Evolutionary conservation across 2,888 invertebrate species (phyloP).

Genomic region (Lasioglossum calceatum): DNA sequence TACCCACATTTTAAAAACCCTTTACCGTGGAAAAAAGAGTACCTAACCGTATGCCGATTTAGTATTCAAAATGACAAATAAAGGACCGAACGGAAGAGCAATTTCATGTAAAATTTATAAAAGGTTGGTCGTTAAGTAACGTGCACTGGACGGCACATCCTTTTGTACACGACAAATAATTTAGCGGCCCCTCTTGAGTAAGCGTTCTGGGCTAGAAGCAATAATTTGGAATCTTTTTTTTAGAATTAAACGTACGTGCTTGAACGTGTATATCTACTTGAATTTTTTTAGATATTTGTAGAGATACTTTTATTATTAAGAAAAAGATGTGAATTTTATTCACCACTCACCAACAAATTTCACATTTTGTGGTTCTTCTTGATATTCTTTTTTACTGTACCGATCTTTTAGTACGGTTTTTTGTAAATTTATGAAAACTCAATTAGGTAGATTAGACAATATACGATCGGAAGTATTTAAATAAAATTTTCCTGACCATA

Average conservation of each 20-base stretch:
- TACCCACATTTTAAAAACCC: neutral
- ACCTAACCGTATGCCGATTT: neutral
- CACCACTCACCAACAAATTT: too few species aligned
- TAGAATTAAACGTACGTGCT: neutral
- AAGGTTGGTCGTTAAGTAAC: neutral
- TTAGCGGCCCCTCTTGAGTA: neutral
- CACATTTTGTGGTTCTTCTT: too few species aligned
- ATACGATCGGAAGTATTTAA: too few species aligned
- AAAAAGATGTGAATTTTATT: too few species aligned
- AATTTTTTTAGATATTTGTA: too few species aligned
- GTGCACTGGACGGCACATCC: neutral
- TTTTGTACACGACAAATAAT: neutral
- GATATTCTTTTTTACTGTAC: too few species aligned
- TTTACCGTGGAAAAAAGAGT: neutral
- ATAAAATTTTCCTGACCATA: too few species aligned
- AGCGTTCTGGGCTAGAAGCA: neutral
- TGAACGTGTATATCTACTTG: too few species aligned
- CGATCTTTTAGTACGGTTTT: too few species aligned
- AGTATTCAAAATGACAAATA: neutral
- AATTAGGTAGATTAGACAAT: too few species aligned
- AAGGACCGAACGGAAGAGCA: slow-evolving; percentile 11
- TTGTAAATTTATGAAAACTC: too few species aligned
- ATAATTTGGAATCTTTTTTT: neutral
- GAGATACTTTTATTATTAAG: too few species aligned
- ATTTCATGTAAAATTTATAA: slow-evolving; percentile 23